Conservation (phyloP, 53 echinoderm and acorn worm genomes). For the Patiria pectinifera region DNA sequence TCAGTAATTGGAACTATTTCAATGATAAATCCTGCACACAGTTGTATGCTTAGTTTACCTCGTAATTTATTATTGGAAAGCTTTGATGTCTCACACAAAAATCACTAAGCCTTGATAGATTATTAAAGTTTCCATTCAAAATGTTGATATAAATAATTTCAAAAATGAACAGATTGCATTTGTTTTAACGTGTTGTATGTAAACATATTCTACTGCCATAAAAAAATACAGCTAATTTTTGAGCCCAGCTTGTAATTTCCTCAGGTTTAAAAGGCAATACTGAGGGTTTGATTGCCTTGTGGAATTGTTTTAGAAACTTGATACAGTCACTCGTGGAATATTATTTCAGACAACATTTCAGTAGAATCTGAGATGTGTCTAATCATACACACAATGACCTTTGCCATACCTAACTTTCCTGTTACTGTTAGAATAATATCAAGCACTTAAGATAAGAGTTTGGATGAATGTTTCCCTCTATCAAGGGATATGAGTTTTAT, state of each 20-base stretch:
- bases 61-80: too few species aligned
- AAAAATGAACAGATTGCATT: too few species aligned
- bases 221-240: background rate
- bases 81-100: too few species aligned
- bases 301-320: background rate
- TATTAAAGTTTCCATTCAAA: too few species aligned
- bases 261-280: background rate
- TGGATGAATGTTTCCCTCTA: background rate
- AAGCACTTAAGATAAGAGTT: constrained; percentile 25
- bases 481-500: background rate
- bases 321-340: background rate
- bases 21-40: too few species aligned
- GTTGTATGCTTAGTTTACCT: too few species aligned
- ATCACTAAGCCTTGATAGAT: too few species aligned
- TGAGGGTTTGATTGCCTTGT: background rate
- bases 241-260: background rate
- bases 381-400: constrained; percentile 6
- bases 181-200: too few species aligned
- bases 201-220: background rate
- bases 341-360: constrained; percentile 16
- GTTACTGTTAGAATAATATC: constrained; percentile 7
- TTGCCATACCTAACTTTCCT: background rate
- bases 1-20: too few species aligned
- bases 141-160: too few species aligned
- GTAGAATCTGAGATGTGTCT: background rate